These are phyloP conservation scores for Sinocyclocheilus grahami DNA, from an alignment of 2,113 vertebrate genomes.

Conservation along the genomic window DNA sequence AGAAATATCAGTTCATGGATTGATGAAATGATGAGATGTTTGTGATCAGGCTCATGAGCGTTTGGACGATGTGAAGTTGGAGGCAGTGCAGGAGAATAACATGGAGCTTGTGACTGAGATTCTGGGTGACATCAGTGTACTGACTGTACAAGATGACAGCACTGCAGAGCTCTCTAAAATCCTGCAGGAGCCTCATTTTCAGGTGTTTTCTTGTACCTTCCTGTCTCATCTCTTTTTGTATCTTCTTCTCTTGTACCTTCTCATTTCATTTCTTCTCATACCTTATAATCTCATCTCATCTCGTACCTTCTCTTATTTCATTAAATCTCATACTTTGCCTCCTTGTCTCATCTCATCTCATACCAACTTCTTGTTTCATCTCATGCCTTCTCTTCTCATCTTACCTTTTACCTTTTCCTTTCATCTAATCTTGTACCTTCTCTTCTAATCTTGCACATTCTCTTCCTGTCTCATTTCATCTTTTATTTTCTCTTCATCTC, in stretches of 20 bases:
- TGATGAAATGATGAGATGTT: conserved; percentile 20
- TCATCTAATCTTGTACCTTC: not conserved
- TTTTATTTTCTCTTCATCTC: too few relatives aligned
- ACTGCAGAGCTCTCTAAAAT: conserved; percentile 89
- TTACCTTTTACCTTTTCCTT: not conserved
- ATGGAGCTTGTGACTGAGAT: conserved; percentile 95
- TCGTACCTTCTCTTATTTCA: not conserved
- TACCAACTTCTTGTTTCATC: too few relatives aligned
- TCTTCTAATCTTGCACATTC: too few relatives aligned
- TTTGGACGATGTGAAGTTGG: conserved; percentile 93
- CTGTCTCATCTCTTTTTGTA: not conserved
- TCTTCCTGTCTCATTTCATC: too few relatives aligned
- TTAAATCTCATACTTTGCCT: not conserved
- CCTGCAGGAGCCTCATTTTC: conserved; percentile 95
- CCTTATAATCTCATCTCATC: not conserved
- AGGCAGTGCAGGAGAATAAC: conserved; percentile 98
- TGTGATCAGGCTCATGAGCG: conserved; percentile 86
- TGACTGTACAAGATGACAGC: conserved; percentile 86
- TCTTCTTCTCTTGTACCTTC: not conserved
- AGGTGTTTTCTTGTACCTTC: conserved; percentile 69
- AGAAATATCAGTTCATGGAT: not conserved
- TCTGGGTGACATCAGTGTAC: conserved; percentile 89
- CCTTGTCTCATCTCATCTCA: not conserved
- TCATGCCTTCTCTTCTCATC: not conserved
- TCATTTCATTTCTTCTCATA: not conserved